Conservation (phyloP, 2,113 vertebrate genomes). For the Anguilla japonica region DNA sequence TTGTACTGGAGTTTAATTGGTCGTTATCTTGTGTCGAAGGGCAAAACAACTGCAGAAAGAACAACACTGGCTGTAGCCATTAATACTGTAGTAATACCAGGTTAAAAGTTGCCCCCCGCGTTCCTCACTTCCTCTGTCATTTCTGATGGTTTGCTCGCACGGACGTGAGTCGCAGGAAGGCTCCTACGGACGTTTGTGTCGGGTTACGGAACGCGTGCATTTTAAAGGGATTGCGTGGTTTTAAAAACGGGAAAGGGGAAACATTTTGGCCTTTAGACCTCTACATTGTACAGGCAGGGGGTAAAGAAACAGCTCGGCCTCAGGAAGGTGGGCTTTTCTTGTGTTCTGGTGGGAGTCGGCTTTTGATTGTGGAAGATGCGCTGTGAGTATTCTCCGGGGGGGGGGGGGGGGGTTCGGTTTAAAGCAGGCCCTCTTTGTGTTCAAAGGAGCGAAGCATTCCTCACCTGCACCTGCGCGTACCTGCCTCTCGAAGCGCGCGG, state of each 20-base stretch:
- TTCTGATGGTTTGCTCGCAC: too few relatives aligned
- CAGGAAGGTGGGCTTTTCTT: not conserved
- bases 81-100: not conserved
- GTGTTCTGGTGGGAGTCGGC: not conserved
- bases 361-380: not conserved
- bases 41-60: not conserved
- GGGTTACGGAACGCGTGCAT: not conserved
- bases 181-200: too few relatives aligned
- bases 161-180: too few relatives aligned
- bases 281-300: not conserved
- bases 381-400: not conserved
- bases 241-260: not conserved
- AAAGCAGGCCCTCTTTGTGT: not conserved
- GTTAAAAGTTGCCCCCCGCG: not conserved
- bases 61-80: not conserved
- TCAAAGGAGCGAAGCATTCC: not conserved
- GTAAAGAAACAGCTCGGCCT: not conserved
- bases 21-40: not conserved
- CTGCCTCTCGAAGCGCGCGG: not conserved
- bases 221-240: not conserved
- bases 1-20: not conserved
- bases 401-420: too few relatives aligned
- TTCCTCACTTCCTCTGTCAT: too few relatives aligned
- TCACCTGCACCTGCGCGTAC: not conserved
- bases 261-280: not conserved